Conservation (phyloP, 2,888 invertebrate genomes). For the Encarsia formosa region DNA sequence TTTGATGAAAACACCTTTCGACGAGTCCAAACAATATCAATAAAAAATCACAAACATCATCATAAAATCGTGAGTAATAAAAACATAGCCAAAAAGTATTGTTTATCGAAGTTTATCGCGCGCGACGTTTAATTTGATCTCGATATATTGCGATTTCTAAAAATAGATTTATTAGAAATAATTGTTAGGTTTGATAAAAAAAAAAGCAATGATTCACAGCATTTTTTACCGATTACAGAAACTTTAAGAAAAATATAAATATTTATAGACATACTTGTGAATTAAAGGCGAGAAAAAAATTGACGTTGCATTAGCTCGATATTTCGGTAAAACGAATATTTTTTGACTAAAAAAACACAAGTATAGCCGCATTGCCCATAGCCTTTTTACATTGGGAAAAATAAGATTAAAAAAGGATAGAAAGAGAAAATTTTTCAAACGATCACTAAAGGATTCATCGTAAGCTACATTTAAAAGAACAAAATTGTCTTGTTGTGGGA, state of each 20-base stretch:
- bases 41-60: conserved; percentile 4
- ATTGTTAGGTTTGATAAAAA: too few relatives aligned
- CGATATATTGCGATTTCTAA: too few relatives aligned
- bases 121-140: conserved; percentile 20
- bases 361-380: conserved; percentile 36
- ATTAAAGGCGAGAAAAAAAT: too few relatives aligned
- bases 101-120: conserved; percentile 17
- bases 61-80: conserved; percentile 3
- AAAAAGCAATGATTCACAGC: too few relatives aligned
- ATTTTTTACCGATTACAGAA: too few relatives aligned
- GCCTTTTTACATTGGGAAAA: conserved; percentile 44
- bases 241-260: too few relatives aligned
- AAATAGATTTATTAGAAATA: too few relatives aligned
- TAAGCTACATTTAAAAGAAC: conserved; percentile 45
- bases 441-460: conserved; percentile 49
- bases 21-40: conserved; percentile 28
- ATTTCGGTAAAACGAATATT: conserved; percentile 10
- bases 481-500: conserved; percentile 36
- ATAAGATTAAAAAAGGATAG: conserved; percentile 31
- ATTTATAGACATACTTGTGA: too few relatives aligned
- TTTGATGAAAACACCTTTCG: conserved; percentile 41
- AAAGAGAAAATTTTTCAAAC: conserved; percentile 34
- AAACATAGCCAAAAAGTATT: conserved; percentile 5
- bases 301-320: too few relatives aligned
- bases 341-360: conserved; percentile 15